Conservation (phyloP, 1,140 invertebrate genomes). For the Drosophila funebris region DNA sequence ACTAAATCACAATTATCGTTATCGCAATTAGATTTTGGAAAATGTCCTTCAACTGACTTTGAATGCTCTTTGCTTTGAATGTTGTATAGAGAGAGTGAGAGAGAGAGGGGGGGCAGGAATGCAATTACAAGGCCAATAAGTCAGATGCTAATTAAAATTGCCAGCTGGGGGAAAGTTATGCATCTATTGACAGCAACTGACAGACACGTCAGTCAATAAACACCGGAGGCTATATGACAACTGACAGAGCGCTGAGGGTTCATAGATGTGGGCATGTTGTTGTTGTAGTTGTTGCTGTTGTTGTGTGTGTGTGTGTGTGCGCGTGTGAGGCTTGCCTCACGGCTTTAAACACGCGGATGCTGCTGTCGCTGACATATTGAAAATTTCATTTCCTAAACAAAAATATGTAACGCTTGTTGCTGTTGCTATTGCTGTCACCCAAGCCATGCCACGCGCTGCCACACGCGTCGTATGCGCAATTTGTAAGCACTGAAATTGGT, state of each 20-base stretch:
- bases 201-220: constrained; percentile 56
- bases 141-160: constrained; percentile 49
- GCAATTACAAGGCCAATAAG: constrained; percentile 32
- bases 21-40: not conserved
- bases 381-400: constrained; percentile 70
- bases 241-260: constrained; percentile 8
- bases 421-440: constrained; percentile 12
- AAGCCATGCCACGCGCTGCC: constrained; percentile 18
- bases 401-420: constrained; percentile 47
- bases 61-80: not conserved
- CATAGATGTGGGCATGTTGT: constrained; percentile 5
- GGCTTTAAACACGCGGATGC: constrained; percentile 37
- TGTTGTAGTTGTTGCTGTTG: constrained; percentile 7
- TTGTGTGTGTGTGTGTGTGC: constrained; percentile 1
- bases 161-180: constrained; percentile 22
- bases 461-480: constrained; percentile 76
- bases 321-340: constrained; percentile 1
- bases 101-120: not conserved
- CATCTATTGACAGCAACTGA: not conserved
- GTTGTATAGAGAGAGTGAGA: not conserved
- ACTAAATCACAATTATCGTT: not conserved
- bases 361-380: constrained; percentile 74
- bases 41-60: not conserved
- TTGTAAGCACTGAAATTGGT: constrained; percentile 78
- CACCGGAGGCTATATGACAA: constrained; percentile 51